Conservation (phyloP, 2,797 vertebrate species). For the Urophycis tenuis region DNA sequence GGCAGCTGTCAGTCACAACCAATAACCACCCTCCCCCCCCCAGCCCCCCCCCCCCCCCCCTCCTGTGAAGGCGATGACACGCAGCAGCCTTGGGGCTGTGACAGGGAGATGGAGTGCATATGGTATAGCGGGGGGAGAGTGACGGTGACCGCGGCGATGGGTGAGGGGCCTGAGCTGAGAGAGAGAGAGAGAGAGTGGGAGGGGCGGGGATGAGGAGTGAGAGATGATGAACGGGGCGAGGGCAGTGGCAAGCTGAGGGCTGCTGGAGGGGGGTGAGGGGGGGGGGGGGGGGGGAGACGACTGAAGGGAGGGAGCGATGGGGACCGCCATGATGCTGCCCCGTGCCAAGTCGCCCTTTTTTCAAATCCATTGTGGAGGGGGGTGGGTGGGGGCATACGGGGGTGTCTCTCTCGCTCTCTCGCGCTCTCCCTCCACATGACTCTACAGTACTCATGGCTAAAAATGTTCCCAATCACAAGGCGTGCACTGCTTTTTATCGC, state of each 20-base stretch:
- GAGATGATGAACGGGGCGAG: slow-evolving; percentile 52
- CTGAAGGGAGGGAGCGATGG: not conserved
- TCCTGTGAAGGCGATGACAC: slow-evolving; percentile 47
- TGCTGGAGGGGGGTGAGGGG: slow-evolving; percentile 41
- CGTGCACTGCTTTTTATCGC: not conserved
- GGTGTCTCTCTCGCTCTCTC: not conserved
- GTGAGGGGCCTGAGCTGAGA: not conserved
- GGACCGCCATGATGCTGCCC: not conserved
- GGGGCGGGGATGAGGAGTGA: slow-evolving; percentile 21
- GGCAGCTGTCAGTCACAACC: slow-evolving; percentile 54
- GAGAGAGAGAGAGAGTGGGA: slow-evolving; percentile 10
- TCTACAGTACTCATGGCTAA: not conserved
- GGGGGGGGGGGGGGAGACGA: slow-evolving; percentile 7
- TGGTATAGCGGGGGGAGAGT: slow-evolving; percentile 42
- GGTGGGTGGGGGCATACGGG: not conserved
- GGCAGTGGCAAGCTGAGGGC: slow-evolving; percentile 46
- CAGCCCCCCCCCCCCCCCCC: slow-evolving; percentile 39
- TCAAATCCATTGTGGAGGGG: slow-evolving; percentile 2
- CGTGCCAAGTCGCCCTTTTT: not conserved
- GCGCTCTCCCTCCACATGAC: not conserved
- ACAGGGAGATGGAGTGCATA: slow-evolving; percentile 45
- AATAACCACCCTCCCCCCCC: slow-evolving; percentile 20
- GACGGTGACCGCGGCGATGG: slow-evolving; percentile 45
- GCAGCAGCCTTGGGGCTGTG: slow-evolving; percentile 37
- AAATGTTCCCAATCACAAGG: not conserved